A percentile compares a stretch with the other conserved stretches of the same genome.
These are phyloP conservation scores for Loripinus fragilis DNA, from an alignment of 2,888 invertebrate genomes.

Conservation along the genomic window DNA sequence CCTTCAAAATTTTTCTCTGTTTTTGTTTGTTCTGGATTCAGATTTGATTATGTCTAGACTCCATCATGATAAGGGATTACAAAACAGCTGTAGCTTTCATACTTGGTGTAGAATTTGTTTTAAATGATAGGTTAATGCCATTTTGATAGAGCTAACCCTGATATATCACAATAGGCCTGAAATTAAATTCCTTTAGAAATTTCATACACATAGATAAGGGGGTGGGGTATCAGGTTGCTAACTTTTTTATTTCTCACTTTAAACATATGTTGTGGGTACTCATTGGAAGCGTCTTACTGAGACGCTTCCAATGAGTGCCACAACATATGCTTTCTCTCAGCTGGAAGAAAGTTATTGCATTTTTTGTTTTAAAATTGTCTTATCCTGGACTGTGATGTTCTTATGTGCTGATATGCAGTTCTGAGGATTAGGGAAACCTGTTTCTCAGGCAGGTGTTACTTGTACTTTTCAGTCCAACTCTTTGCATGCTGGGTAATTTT, in stretches of 20 bases:
- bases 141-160: conserved; percentile 3
- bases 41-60: conserved; percentile 9
- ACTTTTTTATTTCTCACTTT: too few species aligned
- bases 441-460: neutral
- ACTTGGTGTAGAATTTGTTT: conserved; percentile 17
- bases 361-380: too few species aligned
- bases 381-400: too few species aligned
- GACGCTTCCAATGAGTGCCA: too few species aligned
- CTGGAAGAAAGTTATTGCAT: too few species aligned
- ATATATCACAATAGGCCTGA: conserved; percentile 3
- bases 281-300: too few species aligned
- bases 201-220: too few species aligned
- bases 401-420: neutral
- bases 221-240: too few species aligned
- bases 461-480: neutral
- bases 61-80: conserved; percentile 13
- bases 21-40: conserved; percentile 16
- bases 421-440: neutral
- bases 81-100: conserved; percentile 1
- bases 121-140: conserved; percentile 20
- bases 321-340: too few species aligned
- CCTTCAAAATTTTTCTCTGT: too few species aligned
- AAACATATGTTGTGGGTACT: too few species aligned
- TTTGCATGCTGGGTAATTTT: too few species aligned
- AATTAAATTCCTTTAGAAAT: conserved; percentile 1